Base-by-base conservation (phyloP, 1,140 invertebrate genomes). In the Drosophila baimaii region DNA sequence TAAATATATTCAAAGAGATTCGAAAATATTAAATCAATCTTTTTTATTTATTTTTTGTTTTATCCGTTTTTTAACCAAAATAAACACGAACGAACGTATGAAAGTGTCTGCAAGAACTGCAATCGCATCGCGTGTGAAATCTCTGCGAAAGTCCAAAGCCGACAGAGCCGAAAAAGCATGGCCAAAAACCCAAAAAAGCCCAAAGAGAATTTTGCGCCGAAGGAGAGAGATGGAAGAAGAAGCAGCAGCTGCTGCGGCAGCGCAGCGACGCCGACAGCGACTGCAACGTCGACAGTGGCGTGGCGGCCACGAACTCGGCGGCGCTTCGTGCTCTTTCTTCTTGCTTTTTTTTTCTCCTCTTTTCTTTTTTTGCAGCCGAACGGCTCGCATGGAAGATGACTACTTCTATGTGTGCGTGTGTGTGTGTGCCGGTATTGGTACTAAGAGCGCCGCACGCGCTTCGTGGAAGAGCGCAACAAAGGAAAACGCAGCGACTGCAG, bases 91-190 rank as follows among this genome's bases (percentile, higher is more conserved):
- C 90, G 90, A 88, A 91, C 90, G 90, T 91, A 85, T 90, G 90
- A 90, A 91, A 84, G 90, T 91, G 81, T 91, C 90, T 91, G 90
- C 90, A 91, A 91, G 90, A 91, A 91, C 90, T 91, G 90, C 90
- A 91, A 90, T 85, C 90, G 90, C 90, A 91, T 91, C 90, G 90
- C 90, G 80, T 90, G 83, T 79, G 83, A 91, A 91, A 91, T 91
- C 90, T 91, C 90, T 91, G 90, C 86, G 81, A 91, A 91, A 91
- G 90, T 88, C 90, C 86, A 89, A 90, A 88, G 79, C 82, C 79
- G 80, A 86, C 65, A 79, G 74, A 76, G 72, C 84, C 80, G 31
- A 79, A 89, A 81, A 79, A 70, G 76, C 75, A 72, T 69, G 75
- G 31, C 65, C 49, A 76, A 72, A 75, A 47, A 33, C 59, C 73